Conservation (phyloP, 2,888 invertebrate genomes). For the Tolmerus cingulatus region DNA sequence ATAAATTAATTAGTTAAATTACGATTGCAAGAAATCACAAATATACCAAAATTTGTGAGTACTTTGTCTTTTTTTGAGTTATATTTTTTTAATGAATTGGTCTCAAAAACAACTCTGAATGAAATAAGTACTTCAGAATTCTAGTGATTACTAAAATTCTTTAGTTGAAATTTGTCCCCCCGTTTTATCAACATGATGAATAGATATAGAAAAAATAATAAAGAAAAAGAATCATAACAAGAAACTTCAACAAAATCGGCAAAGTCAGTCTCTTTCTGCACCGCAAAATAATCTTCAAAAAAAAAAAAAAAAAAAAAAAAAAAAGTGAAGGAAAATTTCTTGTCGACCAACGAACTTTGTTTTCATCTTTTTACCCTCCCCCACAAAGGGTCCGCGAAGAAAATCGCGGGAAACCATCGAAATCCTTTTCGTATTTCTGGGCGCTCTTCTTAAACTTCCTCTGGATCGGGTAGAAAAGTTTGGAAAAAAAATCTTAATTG, state of each 20-base stretch:
- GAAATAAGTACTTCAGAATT: not conserved
- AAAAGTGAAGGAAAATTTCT: not conserved
- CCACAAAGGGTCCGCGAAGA: not conserved
- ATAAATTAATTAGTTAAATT: too few species aligned
- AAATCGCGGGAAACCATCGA: not conserved
- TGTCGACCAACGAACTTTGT: not conserved
- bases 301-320: not conserved
- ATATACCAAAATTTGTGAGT: too few species aligned
- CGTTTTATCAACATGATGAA: not conserved
- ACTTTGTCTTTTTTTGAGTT: not conserved
- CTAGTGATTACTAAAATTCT: not conserved
- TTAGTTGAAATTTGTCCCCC: not conserved
- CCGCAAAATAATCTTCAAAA: not conserved
- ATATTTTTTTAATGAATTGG: not conserved
- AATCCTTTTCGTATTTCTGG: not conserved
- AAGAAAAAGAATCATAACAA: not conserved
- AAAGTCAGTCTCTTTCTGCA: not conserved
- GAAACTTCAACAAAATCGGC: not conserved
- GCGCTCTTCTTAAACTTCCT: constrained; percentile 7
- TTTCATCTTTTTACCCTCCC: not conserved
- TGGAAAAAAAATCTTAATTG: constrained; percentile 29
- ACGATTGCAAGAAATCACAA: too few species aligned
- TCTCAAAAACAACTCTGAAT: not conserved
- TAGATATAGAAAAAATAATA: not conserved
- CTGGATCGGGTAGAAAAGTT: not conserved